Percentiles rank a stretch among this genome's conserved stretches.
Conservation (phyloP, 1,140 invertebrate species). For the Potamilus streckersoni region DNA sequence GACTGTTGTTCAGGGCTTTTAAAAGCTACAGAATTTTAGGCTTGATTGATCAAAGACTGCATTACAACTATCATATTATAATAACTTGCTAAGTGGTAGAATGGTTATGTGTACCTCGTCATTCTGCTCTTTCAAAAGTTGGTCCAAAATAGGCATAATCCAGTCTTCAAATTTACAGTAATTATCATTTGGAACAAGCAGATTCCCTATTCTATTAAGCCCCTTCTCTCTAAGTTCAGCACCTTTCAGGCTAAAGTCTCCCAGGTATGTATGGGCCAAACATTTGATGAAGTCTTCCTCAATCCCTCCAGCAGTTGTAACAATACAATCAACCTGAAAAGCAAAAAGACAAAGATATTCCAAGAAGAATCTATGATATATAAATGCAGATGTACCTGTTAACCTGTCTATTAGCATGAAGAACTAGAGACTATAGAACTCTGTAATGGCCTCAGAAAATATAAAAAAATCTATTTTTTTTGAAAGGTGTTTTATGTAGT, state of each 20-base stretch:
- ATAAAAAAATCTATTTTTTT: too few species aligned
- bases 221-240: conserved; percentile 81
- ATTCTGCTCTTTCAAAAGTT: conserved; percentile 91
- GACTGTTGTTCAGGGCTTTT: too few species aligned
- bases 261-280: conserved; percentile 92
- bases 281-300: conserved; percentile 99
- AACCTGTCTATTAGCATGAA: too few species aligned
- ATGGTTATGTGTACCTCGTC: conserved; percentile 55
- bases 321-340: conserved; percentile 89
- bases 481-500: too few species aligned
- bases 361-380: too few species aligned
- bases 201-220: conserved; percentile 97
- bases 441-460: too few species aligned
- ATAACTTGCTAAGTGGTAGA: neutral
- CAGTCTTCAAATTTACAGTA: conserved; percentile 99
- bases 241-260: conserved; percentile 88
- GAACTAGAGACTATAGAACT: too few species aligned
- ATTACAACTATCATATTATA: neutral
- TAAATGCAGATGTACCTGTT: too few species aligned
- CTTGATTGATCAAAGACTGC: too few species aligned
- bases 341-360: too few species aligned
- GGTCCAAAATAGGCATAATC: conserved; percentile 93
- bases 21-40: too few species aligned
- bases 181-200: conserved; percentile 98
- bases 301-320: conserved; percentile 97